Evolutionary conservation across 2,797 vertebrate species (phyloP).

Genomic region (Chaetodon trifasciatus): DNA sequence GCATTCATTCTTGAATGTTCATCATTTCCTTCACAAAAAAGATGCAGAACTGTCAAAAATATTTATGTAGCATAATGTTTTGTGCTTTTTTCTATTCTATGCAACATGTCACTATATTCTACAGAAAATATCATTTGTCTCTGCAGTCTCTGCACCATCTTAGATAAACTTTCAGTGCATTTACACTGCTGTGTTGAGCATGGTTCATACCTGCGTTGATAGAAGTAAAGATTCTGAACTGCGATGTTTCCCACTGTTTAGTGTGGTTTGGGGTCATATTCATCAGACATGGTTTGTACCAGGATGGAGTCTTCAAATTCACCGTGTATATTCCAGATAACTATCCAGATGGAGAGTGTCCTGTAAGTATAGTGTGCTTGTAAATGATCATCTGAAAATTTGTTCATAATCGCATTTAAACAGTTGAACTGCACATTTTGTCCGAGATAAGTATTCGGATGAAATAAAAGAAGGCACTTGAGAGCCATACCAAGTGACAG

Average conservation of each 20-base stretch:
- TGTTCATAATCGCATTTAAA: not conserved
- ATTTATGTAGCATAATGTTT: not conserved
- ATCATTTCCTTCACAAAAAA: not conserved
- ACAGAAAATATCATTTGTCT: not conserved
- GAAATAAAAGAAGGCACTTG: not conserved
- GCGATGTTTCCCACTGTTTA: slow-evolving; percentile 56
- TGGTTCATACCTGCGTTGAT: not conserved
- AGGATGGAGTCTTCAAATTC: slow-evolving; percentile 99
- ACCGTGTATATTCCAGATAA: slow-evolving; percentile 99
- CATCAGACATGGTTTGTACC: slow-evolving; percentile 97
- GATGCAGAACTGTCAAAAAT: not conserved
- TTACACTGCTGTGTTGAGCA: not conserved
- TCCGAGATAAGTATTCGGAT: not conserved
- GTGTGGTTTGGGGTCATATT: slow-evolving; percentile 99
- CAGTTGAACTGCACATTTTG: not conserved
- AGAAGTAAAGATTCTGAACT: not conserved
- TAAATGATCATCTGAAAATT: not conserved
- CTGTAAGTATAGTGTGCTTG: slow-evolving; percentile 87
- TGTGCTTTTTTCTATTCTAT: too few species aligned
- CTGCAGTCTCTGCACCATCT: not conserved
- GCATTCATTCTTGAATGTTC: not conserved
- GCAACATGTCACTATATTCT: not conserved
- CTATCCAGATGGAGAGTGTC: slow-evolving; percentile 98
- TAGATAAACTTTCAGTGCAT: not conserved
- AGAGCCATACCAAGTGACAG: not conserved